Base-by-base conservation (phyloP, 2,888 invertebrate species). In the Lasioglossum vierecki region DNA sequence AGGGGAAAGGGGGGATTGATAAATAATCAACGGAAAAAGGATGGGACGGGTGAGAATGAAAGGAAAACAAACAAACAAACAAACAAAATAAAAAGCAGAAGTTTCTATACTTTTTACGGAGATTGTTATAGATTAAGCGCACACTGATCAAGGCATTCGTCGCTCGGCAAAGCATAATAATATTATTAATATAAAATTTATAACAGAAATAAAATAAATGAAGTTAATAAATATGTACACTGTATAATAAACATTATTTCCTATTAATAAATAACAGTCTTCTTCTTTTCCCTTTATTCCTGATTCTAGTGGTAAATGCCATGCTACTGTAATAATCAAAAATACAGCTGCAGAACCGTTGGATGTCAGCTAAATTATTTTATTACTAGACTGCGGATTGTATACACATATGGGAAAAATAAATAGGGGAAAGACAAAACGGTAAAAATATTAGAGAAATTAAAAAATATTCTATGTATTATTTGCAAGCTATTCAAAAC, bases 191-290 rank as follows among this genome's bases (percentile, higher is more conserved):
- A 94, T 94, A 94, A 94, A 94, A 94, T 94, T 94, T 94, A 94
- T 94, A 94, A 94, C 94, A 94, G 93, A 94, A 94, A 94, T 94
- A 94, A 94, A 94, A 94, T 94, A 93, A 94, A 94, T 94, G 94
- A 94, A 94, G 94, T 94, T 94, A 94, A 94, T 94, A 94, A 94
- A 94, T 94, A 94, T 94, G 94, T 94, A 94, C 94, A 94, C 94
- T 94, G 94, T 94, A 94, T 94, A 94, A 94, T 94, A 94, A 94
- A 94, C 94, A 94, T 94, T 94, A 94, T 94, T 94, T 94, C 94
- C 94, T 94, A 94, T 94, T 94, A 94, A 94, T 94, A 94, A 94
- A 93, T 89, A n/a, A 66, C 30, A 80, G 66, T 26, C 75, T 87
- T 44, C 87, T 90, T 85, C 46, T 46, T 46, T 15, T 46, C 8